phyloP scores from a whole-genome alignment of 2,888 invertebrate genomes.

The Lasioglossum malachurum region DNA sequence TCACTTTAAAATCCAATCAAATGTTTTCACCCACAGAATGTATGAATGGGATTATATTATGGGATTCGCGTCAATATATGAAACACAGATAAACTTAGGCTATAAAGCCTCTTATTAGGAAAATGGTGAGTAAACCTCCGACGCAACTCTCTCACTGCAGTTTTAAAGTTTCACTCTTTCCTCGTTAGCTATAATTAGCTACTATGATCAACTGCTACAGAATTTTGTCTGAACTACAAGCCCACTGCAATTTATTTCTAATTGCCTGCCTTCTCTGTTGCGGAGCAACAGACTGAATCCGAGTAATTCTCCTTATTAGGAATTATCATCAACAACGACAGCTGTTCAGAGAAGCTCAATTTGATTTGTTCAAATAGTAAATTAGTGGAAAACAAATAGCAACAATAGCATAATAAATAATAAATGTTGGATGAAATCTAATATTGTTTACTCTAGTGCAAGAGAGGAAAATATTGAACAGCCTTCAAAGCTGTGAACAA shows the following conservation, averaged over 20 bases:
- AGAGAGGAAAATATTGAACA: background rate
- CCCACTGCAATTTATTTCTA: background rate
- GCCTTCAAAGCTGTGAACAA: background rate
- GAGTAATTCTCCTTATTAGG: background rate
- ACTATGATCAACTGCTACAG: background rate
- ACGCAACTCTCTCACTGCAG: background rate
- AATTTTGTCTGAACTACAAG: background rate
- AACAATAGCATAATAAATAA: too few relatives aligned
- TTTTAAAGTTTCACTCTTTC: background rate
- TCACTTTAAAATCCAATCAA: background rate
- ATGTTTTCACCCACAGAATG: background rate
- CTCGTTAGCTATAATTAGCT: conserved; percentile 1
- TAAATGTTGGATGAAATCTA: background rate
- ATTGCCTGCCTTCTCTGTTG: background rate
- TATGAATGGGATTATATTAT: too few relatives aligned
- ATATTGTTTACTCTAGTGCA: background rate
- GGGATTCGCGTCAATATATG: background rate
- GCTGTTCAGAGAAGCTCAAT: background rate
- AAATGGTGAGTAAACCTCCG: background rate
- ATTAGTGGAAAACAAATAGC: background rate
- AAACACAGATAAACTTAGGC: background rate
- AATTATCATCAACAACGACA: background rate
- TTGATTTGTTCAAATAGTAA: background rate
- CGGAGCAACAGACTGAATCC: background rate
- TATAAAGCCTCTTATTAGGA: background rate